Percentiles rank a stretch among this genome's conserved stretches.
Conservation (phyloP, 1,140 invertebrate genomes). For the Bombus vancouverensis region DNA sequence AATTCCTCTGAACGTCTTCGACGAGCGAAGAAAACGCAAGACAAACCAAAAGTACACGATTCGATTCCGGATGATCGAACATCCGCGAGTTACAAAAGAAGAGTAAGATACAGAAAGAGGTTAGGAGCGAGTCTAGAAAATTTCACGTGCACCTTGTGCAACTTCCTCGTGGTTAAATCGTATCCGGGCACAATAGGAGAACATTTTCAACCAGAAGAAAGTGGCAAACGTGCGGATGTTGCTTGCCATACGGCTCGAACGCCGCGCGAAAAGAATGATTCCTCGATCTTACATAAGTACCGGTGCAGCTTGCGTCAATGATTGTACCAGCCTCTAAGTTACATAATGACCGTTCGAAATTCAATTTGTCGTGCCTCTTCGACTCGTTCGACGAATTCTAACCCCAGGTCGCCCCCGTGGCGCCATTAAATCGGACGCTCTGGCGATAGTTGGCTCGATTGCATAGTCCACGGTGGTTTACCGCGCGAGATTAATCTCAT, state of each 20-base stretch:
- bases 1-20: not conserved
- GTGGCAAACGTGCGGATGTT: not conserved
- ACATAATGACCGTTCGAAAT: conserved; percentile 56
- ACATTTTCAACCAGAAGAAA: conserved; percentile 18
- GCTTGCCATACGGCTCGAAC: conserved; percentile 9
- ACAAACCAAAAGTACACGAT: not conserved
- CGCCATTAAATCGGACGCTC: not conserved
- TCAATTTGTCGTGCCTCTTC: conserved; percentile 19
- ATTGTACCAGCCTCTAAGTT: conserved; percentile 52
- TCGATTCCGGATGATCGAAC: no score
- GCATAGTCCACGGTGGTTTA: not conserved
- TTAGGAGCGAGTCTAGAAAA: not conserved
- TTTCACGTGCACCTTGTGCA: not conserved
- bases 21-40: not conserved
- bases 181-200: not conserved
- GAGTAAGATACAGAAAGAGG: not conserved
- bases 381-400: not conserved
- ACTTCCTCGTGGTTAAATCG: not conserved
- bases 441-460: not conserved
- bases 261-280: conserved; percentile 56
- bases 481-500: not conserved
- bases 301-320: conserved; percentile 64
- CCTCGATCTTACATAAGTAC: conserved; percentile 59
- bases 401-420: not conserved
- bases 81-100: not conserved